Percentiles rank a stretch among this genome's conserved stretches.
phyloP scores from a whole-genome alignment of 2,113 vertebrate species.

The Coracopsis vasa region DNA sequence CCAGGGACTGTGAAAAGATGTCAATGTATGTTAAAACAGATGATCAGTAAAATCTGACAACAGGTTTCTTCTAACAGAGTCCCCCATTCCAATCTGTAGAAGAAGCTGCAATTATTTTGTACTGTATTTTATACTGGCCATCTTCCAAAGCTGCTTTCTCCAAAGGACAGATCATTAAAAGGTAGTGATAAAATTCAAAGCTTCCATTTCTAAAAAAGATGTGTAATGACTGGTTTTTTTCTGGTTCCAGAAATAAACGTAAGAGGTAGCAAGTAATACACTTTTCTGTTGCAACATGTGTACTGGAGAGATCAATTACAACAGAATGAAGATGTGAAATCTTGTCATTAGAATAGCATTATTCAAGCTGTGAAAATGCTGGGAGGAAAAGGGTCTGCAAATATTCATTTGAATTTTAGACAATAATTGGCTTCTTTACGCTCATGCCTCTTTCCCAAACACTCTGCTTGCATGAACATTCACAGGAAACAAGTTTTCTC shows the following conservation, averaged over 20 bases:
- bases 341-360: background rate
- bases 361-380: background rate
- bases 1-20: conserved; percentile 21
- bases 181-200: conserved; percentile 36
- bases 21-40: conserved; percentile 41
- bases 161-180: conserved; percentile 25
- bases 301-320: conserved; percentile 42
- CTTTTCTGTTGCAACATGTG: background rate
- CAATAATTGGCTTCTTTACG: background rate
- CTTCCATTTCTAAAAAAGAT: conserved; percentile 28
- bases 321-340: conserved; percentile 40
- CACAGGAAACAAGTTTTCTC: background rate
- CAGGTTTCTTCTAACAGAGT: conserved; percentile 13
- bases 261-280: conserved; percentile 50
- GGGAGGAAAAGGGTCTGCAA: background rate
- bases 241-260: conserved; percentile 45
- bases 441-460: background rate
- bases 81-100: background rate
- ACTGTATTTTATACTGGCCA: conserved; percentile 7
- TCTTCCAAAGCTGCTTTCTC: conserved; percentile 51
- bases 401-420: background rate
- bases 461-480: background rate
- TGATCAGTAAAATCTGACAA: conserved; percentile 41
- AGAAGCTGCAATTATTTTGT: conserved; percentile 18
- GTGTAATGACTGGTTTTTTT: conserved; percentile 1